phyloP scores from a whole-genome alignment of 2,797 vertebrate species.

The Pyrrhura leucotis region DNA sequence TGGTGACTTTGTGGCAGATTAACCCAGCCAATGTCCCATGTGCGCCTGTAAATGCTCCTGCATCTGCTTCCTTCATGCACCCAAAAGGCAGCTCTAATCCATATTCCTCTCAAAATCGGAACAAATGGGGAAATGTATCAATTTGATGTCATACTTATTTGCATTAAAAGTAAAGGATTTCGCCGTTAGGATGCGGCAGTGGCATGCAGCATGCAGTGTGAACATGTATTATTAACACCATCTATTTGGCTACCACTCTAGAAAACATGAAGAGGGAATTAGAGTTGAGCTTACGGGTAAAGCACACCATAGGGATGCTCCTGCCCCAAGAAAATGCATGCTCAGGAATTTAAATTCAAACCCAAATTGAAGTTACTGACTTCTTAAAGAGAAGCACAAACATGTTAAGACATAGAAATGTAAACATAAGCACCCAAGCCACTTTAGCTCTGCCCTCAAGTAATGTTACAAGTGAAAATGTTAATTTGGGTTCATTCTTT shows the following conservation, averaged over 20 bases:
- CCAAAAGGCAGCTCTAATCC: neutral
- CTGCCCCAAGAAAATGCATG: neutral
- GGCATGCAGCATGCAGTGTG: accelerated
- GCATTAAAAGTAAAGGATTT: neutral
- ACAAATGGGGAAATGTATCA: neutral
- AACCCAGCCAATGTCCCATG: neutral
- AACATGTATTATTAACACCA: neutral
- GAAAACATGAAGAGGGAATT: neutral
- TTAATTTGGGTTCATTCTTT: neutral
- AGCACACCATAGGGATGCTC: neutral
- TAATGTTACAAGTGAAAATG: neutral
- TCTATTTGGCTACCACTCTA: neutral
- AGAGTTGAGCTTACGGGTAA: neutral
- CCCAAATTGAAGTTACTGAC: neutral
- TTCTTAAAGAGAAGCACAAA: neutral
- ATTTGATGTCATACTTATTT: neutral
- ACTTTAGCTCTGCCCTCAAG: neutral
- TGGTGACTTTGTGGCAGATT: neutral
- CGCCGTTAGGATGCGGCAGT: neutral
- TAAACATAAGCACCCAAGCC: neutral
- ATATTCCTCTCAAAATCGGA: neutral
- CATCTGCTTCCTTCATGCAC: accelerated
- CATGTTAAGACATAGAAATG: neutral
- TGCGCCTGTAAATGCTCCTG: neutral
- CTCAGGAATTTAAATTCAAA: neutral